Evolutionary conservation across 2,888 invertebrate genomes (phyloP).

Genomic region (Eurytoma adleriae): DNA sequence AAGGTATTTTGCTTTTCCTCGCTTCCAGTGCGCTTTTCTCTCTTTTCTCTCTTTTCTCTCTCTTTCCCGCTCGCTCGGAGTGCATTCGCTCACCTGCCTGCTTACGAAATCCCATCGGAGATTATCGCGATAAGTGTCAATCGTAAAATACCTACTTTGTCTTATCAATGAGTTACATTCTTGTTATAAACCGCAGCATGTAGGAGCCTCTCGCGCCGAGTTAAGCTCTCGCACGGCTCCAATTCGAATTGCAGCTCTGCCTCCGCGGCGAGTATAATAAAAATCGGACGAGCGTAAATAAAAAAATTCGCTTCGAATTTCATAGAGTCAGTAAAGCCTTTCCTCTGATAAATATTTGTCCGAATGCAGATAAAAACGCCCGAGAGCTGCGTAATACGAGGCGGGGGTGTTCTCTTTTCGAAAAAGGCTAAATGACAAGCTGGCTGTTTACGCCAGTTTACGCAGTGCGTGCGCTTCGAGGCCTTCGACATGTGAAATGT

Average conservation of each 20-base stretch:
- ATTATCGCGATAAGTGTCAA: conserved; percentile 37
- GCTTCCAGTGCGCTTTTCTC: too few relatives aligned
- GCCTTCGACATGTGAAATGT: conserved; percentile 5
- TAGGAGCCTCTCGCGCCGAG: too few relatives aligned
- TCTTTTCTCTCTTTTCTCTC: not conserved
- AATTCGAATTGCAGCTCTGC: too few relatives aligned
- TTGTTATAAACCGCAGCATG: too few relatives aligned
- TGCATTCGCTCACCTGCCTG: not conserved
- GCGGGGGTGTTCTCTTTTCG: not conserved
- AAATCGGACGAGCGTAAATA: too few relatives aligned
- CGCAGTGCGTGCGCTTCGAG: not conserved
- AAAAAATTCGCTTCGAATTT: too few relatives aligned
- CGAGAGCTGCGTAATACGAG: not conserved
- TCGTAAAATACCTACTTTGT: conserved; percentile 7
- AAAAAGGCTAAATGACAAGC: too few relatives aligned
- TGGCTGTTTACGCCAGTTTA: not conserved
- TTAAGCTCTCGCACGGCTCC: too few relatives aligned
- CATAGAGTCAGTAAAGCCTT: too few relatives aligned
- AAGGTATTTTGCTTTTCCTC: conserved; percentile 22
- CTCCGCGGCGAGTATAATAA: too few relatives aligned
- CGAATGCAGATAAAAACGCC: not conserved
- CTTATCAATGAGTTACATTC: not conserved
- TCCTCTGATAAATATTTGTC: too few relatives aligned
- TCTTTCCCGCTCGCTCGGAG: not conserved
- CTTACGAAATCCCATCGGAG: conserved; percentile 2